These are phyloP conservation scores for Periphyllus acericola DNA, from an alignment of 2,888 invertebrate species.

Conservation along the genomic window DNA sequence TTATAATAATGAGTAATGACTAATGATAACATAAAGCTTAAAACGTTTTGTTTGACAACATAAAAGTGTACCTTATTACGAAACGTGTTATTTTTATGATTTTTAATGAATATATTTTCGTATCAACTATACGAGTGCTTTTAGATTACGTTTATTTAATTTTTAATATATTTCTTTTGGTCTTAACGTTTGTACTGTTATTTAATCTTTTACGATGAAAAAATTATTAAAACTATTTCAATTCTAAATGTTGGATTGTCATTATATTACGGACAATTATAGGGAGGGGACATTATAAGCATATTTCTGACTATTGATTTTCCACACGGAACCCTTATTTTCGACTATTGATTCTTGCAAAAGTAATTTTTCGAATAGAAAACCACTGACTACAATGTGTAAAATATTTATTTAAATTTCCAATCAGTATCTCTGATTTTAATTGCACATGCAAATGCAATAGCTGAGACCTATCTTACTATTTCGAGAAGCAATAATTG, in stretches of 20 bases:
- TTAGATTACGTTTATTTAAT: not conserved
- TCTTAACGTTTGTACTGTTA: not conserved
- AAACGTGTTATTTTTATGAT: not conserved
- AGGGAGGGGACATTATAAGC: not conserved
- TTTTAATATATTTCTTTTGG: not conserved
- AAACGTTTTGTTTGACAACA: slow-evolving; percentile 2
- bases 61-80: not conserved
- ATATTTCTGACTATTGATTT: slow-evolving; percentile 19
- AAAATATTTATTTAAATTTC: not conserved
- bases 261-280: not conserved
- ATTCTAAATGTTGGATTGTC: not conserved
- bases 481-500: too few relatives aligned
- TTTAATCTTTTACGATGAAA: not conserved
- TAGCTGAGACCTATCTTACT: too few relatives aligned
- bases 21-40: not conserved
- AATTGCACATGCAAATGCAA: too few relatives aligned
- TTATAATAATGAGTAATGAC: slow-evolving; percentile 12
- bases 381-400: not conserved
- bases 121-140: not conserved
- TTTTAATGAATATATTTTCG: not conserved
- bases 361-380: not conserved
- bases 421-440: not conserved
- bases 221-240: not conserved
- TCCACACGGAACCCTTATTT: not conserved
- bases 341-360: not conserved